phyloP scores from a whole-genome alignment of 2,888 invertebrate species.

The Pyrrhia umbra region DNA sequence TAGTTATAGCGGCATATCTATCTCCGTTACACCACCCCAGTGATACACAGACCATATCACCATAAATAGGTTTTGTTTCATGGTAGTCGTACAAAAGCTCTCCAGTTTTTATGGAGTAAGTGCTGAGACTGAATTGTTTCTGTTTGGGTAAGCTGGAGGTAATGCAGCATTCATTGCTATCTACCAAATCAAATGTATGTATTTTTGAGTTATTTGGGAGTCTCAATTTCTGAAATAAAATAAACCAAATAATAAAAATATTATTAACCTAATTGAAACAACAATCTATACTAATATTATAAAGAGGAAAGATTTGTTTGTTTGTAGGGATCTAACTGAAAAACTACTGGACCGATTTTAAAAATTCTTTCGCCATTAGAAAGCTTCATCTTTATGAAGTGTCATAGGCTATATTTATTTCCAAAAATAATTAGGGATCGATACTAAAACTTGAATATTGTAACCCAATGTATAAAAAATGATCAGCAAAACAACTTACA shows the following conservation, averaged over 20 bases:
- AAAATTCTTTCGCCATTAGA: too few relatives aligned
- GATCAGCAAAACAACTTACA: conserved; percentile 67
- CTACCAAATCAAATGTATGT: conserved; percentile 81
- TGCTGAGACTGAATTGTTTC: conserved; percentile 65
- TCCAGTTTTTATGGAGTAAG: conserved; percentile 78
- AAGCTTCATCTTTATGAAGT: too few relatives aligned
- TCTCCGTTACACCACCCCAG: conserved; percentile 82
- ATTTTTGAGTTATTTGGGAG: conserved; percentile 70
- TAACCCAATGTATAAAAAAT: too few relatives aligned
- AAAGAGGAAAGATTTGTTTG: too few relatives aligned
- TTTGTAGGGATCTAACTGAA: too few relatives aligned
- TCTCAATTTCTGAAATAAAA: conserved; percentile 74
- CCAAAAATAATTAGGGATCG: too few relatives aligned
- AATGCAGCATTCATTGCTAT: conserved; percentile 80
- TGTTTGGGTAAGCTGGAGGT: conserved; percentile 60
- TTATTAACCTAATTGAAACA: neutral
- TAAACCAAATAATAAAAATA: neutral
- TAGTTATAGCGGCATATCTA: conserved; percentile 81
- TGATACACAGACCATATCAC: conserved; percentile 74
- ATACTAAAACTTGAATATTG: too few relatives aligned
- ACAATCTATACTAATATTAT: too few relatives aligned
- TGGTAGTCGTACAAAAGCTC: conserved; percentile 69
- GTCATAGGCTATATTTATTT: too few relatives aligned
- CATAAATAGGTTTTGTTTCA: conserved; percentile 44
- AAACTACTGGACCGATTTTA: too few relatives aligned